These are phyloP conservation scores for Nothobranchius furzeri DNA, from an alignment of 2,113 vertebrate species.

Conservation along the genomic window DNA sequence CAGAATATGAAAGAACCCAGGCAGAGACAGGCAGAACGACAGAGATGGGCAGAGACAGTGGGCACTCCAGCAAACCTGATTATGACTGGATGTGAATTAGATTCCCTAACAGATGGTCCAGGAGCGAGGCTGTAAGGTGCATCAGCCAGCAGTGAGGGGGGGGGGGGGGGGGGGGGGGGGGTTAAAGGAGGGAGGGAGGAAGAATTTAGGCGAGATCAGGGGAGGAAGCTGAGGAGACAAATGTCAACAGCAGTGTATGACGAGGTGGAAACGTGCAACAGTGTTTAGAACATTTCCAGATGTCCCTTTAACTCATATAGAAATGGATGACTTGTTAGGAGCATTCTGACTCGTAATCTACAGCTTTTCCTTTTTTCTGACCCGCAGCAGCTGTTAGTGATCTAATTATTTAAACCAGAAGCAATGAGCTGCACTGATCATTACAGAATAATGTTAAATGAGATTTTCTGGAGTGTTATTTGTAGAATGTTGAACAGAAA, in stretches of 20 bases:
- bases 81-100: slow-evolving; percentile 96
- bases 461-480: neutral
- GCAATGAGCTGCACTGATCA: slow-evolving; percentile 1
- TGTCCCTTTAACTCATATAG: neutral
- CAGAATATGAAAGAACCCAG: slow-evolving; percentile 18
- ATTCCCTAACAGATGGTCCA: slow-evolving; percentile 98
- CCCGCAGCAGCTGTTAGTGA: neutral
- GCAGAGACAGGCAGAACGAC: slow-evolving; percentile 33
- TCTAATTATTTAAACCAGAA: neutral
- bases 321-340: neutral
- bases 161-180: slow-evolving; percentile 77
- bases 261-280: slow-evolving; percentile 29
- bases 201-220: slow-evolving; percentile 73
- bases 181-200: neutral
- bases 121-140: slow-evolving; percentile 93
- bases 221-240: slow-evolving; percentile 30
- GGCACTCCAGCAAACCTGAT: slow-evolving; percentile 98
- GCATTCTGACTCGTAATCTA: neutral
- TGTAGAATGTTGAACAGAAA: slow-evolving; percentile 16
- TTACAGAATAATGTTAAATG: neutral
- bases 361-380: neutral
- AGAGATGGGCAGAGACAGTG: slow-evolving; percentile 58
- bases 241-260: slow-evolving; percentile 82
- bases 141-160: slow-evolving; percentile 84
- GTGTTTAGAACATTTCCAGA: neutral